A percentile compares a stretch with the other conserved stretches of the same genome.
phyloP scores from a whole-genome alignment of 2,888 invertebrate species.

The Mythimna pallens region DNA sequence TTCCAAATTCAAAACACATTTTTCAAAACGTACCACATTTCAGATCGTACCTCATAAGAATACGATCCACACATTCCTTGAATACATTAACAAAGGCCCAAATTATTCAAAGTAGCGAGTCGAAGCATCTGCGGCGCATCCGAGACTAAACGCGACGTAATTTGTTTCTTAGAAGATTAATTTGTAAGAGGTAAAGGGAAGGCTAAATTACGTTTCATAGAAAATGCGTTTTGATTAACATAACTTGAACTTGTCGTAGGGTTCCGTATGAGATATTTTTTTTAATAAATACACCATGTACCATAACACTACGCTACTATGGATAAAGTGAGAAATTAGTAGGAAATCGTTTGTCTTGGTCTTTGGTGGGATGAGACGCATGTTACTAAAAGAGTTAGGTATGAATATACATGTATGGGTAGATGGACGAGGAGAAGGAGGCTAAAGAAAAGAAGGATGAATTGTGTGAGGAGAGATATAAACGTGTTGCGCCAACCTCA shows the following conservation, averaged over 20 bases:
- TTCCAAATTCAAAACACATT: constrained; percentile 19
- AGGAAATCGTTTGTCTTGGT: too few species aligned
- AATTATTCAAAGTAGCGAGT: constrained; percentile 52
- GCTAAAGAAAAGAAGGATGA: too few species aligned
- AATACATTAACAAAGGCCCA: constrained; percentile 55
- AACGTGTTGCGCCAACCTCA: too few species aligned
- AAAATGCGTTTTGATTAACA: constrained; percentile 28
- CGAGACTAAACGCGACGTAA: constrained; percentile 29
- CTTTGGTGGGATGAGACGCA: too few species aligned
- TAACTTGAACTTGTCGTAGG: neutral
- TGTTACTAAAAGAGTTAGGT: too few species aligned
- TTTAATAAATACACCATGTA: too few species aligned
- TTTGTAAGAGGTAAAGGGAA: constrained; percentile 27
- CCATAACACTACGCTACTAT: too few species aligned
- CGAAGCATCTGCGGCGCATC: constrained; percentile 22
- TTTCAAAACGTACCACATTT: constrained; percentile 18
- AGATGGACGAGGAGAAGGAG: too few species aligned
- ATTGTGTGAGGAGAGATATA: too few species aligned
- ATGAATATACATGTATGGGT: too few species aligned
- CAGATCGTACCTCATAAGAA: neutral
- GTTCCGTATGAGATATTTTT: neutral
- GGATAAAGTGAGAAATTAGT: too few species aligned
- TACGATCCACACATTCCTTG: constrained; percentile 47
- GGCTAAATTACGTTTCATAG: constrained; percentile 28
- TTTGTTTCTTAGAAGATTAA: constrained; percentile 53